These are phyloP conservation scores for Gobiocypris rarus DNA, from an alignment of 2,113 vertebrate genomes.

Conservation along the genomic window DNA sequence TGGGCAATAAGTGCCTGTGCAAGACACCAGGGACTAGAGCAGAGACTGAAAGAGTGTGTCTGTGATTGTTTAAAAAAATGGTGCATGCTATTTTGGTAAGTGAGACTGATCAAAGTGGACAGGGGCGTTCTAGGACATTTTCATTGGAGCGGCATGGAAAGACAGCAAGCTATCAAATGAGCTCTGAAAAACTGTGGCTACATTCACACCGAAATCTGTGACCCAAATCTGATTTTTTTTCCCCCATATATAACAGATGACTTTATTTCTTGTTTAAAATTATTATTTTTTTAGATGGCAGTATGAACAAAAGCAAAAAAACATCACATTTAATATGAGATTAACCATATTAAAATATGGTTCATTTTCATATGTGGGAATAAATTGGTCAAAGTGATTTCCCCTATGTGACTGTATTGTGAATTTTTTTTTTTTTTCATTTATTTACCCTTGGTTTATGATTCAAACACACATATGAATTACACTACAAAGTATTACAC, in stretches of 20 bases:
- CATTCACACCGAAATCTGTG: neutral
- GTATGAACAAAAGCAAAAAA: neutral
- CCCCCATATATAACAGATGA: no score
- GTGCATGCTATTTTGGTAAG: slow-evolving; percentile 15
- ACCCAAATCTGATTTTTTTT: neutral
- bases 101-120: slow-evolving; percentile 67
- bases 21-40: slow-evolving; percentile 19
- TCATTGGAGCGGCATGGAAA: neutral
- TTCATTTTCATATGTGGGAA: neutral
- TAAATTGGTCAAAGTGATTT: neutral
- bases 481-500: no score
- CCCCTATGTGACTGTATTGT: neutral
- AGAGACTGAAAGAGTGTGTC: slow-evolving; percentile 32
- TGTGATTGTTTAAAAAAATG: slow-evolving; percentile 26
- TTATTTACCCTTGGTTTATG: no score
- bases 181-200: slow-evolving; percentile 19
- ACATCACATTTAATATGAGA: neutral
- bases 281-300: no score
- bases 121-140: slow-evolving; percentile 49
- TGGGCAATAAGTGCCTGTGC: slow-evolving; percentile 23
- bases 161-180: slow-evolving; percentile 36
- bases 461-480: neutral
- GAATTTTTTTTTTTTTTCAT: no score
- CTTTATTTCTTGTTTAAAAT: no score
- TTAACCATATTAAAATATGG: neutral